Evolutionary conservation across 2,797 vertebrate species (phyloP).

Genomic region (Micromesistius poutassou): DNA sequence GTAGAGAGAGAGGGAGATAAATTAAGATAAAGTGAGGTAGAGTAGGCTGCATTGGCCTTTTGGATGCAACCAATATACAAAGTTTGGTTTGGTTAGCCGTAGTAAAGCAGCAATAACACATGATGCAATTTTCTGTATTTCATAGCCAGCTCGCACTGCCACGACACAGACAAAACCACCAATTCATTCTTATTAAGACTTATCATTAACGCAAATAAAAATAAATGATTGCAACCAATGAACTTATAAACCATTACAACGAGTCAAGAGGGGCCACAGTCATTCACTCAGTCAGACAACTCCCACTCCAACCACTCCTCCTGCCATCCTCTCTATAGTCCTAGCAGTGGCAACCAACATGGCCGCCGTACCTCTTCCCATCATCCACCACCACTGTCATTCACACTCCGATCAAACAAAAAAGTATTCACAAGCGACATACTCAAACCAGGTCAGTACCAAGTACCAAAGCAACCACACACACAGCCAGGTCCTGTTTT

Average conservation of each 20-base stretch:
- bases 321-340: slow-evolving; percentile 40
- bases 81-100: neutral
- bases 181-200: neutral
- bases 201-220: neutral
- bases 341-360: slow-evolving; percentile 38
- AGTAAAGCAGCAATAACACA: neutral
- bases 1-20: neutral
- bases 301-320: slow-evolving; percentile 19
- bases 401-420: slow-evolving; percentile 30
- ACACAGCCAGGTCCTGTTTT: neutral
- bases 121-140: neutral
- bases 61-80: neutral
- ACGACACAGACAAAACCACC: neutral
- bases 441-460: neutral
- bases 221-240: no score
- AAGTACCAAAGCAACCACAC: neutral
- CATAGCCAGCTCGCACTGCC: neutral
- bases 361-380: slow-evolving; percentile 31
- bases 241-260: neutral
- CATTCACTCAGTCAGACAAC: slow-evolving; percentile 14
- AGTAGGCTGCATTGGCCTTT: neutral
- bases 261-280: slow-evolving; percentile 7
- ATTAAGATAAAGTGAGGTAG: neutral
- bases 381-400: slow-evolving; percentile 31
- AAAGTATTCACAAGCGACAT: neutral